A percentile compares a stretch with the other conserved stretches of the same genome.
phyloP scores from a whole-genome alignment of 2,113 vertebrate genomes.

The Callospermophilus lateralis region DNA sequence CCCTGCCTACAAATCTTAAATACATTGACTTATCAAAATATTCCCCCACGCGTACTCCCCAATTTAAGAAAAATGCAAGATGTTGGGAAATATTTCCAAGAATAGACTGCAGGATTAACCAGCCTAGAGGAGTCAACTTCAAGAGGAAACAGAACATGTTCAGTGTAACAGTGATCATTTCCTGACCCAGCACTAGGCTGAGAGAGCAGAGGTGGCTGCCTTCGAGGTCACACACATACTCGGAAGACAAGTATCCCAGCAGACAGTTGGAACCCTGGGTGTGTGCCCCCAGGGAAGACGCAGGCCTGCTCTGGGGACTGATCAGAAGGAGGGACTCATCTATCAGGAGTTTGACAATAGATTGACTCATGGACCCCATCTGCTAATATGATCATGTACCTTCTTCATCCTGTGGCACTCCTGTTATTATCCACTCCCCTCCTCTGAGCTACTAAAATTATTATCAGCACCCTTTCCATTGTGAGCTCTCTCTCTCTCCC shows the following conservation, averaged over 20 bases:
- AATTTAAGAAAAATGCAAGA: conserved; percentile 65
- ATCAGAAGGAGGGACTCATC: neutral
- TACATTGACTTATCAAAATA: conserved; percentile 54
- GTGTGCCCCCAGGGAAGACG: neutral
- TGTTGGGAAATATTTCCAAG: conserved; percentile 75
- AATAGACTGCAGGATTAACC: conserved; percentile 63
- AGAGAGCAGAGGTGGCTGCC: neutral
- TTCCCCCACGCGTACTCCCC: neutral
- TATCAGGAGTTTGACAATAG: neutral
- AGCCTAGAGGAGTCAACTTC: neutral
- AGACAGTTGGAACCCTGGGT: neutral
- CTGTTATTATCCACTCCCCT: neutral
- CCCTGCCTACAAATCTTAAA: conserved; percentile 15
- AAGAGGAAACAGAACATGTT: neutral
- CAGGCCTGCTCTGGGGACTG: neutral
- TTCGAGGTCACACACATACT: neutral
- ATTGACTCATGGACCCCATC: neutral
- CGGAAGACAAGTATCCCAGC: neutral
- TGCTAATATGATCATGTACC: neutral
- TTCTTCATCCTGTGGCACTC: neutral
- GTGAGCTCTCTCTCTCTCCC: neutral
- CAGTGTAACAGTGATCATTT: neutral
- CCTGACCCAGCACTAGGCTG: neutral
- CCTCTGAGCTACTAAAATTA: neutral
- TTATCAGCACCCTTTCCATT: neutral